Percentiles rank a stretch among this genome's conserved stretches.
Conservation (phyloP, 2,797 vertebrate species). For the Ctenopoma multispine region DNA sequence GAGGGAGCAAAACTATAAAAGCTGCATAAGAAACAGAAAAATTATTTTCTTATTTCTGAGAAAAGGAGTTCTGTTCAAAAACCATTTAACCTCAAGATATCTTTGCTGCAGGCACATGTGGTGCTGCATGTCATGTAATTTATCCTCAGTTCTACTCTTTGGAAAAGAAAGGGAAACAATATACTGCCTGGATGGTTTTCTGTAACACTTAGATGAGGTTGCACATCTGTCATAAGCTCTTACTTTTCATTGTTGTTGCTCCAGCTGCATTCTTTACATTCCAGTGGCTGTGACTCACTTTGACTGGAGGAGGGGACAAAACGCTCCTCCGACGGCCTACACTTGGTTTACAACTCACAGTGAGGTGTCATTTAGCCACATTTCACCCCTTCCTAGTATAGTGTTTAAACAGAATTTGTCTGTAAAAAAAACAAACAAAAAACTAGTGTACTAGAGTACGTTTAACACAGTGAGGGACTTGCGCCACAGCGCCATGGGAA, state of each 20-base stretch:
- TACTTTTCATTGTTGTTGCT: constrained; percentile 65
- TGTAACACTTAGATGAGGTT: constrained; percentile 56
- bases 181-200: constrained; percentile 32
- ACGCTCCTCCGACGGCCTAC: constrained; percentile 23
- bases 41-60: constrained; percentile 21
- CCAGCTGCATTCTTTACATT: constrained; percentile 69
- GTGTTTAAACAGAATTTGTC: too few species aligned
- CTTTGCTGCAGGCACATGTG: constrained; percentile 40
- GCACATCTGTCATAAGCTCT: constrained; percentile 66
- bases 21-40: constrained; percentile 16
- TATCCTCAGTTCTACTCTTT: constrained; percentile 20
- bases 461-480: background rate
- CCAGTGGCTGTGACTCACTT: constrained; percentile 65
- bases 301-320: constrained; percentile 42
- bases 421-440: too few species aligned
- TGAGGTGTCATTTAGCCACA: constrained; percentile 32
- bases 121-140: constrained; percentile 41
- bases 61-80: constrained; percentile 33
- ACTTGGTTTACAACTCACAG: constrained; percentile 3
- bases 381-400: background rate
- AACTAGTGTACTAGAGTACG: too few species aligned
- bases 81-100: constrained; percentile 49
- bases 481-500: too few species aligned
- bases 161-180: constrained; percentile 34
- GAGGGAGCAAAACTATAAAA: constrained; percentile 12